A percentile compares a stretch with the other conserved stretches of the same genome.
Conservation (phyloP, 1,140 invertebrate species). For the Pseudoatta argentina region DNA sequence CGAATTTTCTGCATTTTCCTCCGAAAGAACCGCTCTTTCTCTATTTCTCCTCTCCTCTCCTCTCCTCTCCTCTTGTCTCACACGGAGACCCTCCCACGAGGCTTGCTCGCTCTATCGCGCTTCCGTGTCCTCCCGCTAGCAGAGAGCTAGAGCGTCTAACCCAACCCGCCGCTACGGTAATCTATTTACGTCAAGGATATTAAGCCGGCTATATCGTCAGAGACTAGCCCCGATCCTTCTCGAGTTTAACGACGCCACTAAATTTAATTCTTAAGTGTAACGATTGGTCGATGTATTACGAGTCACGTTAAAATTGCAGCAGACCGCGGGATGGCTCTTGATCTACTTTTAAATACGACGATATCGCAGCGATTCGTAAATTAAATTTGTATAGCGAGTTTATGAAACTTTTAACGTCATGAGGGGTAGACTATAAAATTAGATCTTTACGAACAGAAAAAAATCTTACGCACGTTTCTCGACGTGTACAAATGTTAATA, state of each 20-base stretch:
- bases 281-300: conserved; percentile 57
- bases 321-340: conserved; percentile 15
- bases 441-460: neutral
- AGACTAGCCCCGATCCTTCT: conserved; percentile 70
- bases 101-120: conserved; percentile 39
- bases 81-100: conserved; percentile 59
- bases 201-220: conserved; percentile 68
- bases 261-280: conserved; percentile 72
- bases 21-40: conserved; percentile 50
- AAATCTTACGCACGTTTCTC: neutral
- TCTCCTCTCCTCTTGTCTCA: conserved; percentile 23
- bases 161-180: conserved; percentile 69
- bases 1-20: conserved; percentile 61
- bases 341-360: conserved; percentile 53
- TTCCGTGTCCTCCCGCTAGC: conserved; percentile 45
- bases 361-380: conserved; percentile 29
- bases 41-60: neutral
- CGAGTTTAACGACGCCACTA: conserved; percentile 63
- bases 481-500: neutral
- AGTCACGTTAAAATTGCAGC: conserved; percentile 44
- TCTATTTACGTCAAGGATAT: conserved; percentile 76
- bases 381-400: conserved; percentile 36
- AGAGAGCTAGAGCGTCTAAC: conserved; percentile 64
- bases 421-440: neutral
- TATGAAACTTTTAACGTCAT: conserved; percentile 19